A percentile compares a stretch with the other conserved stretches of the same genome.
phyloP scores from a whole-genome alignment of 2,113 vertebrate species.

The Nestor notabilis region DNA sequence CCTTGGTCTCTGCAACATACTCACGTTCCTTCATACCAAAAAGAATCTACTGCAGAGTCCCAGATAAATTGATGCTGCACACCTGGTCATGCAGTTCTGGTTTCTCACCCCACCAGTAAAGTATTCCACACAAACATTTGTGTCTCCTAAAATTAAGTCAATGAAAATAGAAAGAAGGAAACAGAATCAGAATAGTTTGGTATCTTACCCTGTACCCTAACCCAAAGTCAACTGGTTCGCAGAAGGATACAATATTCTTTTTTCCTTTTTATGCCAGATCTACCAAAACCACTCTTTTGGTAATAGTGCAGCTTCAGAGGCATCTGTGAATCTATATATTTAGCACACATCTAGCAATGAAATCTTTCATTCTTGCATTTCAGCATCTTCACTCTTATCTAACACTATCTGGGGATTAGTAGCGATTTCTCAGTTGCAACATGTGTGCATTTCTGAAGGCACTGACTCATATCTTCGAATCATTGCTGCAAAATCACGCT shows the following conservation, averaged over 20 bases:
- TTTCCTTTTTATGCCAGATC: neutral
- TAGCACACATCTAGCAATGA: neutral
- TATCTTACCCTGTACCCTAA: neutral
- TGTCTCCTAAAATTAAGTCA: neutral
- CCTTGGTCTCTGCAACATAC: neutral
- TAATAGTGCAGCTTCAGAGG: neutral
- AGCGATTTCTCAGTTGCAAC: neutral
- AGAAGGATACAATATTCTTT: neutral
- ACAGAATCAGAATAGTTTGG: neutral
- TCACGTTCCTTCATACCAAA: neutral
- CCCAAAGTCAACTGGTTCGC: neutral
- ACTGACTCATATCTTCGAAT: neutral
- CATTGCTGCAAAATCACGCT: neutral
- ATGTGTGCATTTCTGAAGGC: neutral
- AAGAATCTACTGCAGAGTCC: neutral
- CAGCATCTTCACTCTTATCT: neutral
- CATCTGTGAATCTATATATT: neutral
- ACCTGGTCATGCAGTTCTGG: neutral
- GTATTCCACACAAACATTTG: neutral
- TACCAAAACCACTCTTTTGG: neutral
- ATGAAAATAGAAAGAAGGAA: neutral
- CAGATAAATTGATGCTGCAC: neutral
- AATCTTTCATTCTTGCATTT: neutral
- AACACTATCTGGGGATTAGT: neutral
- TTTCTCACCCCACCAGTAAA: neutral